A percentile compares a stretch with the other conserved stretches of the same genome.
phyloP scores from a whole-genome alignment of 2,888 invertebrate species.

The Rhopalosiphum nymphaeae region DNA sequence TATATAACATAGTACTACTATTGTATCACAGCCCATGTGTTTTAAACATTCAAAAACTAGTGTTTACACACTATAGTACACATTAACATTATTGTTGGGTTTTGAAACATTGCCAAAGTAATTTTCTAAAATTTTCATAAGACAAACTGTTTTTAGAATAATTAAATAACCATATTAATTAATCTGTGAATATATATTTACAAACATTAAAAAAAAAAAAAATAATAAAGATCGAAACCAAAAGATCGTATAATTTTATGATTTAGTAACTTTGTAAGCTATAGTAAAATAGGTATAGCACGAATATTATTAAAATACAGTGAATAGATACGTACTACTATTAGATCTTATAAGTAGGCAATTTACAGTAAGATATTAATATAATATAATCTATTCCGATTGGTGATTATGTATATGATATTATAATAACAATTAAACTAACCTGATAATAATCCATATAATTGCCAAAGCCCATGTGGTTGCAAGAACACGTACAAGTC shows the following conservation, averaged over 20 bases:
- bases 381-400: neutral
- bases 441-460: slow-evolving; percentile 90
- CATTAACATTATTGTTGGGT: neutral
- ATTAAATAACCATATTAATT: slow-evolving; percentile 1
- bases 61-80: neutral
- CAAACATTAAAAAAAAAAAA: neutral
- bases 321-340: neutral
- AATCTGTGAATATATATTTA: neutral
- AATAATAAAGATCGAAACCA: neutral
- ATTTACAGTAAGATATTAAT: neutral
- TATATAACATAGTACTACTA: neutral
- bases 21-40: neutral
- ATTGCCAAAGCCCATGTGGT: slow-evolving; percentile 94
- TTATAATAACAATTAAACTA: slow-evolving; percentile 68
- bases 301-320: neutral
- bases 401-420: neutral
- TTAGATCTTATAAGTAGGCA: neutral
- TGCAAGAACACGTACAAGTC: slow-evolving; percentile 90
- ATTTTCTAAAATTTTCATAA: slow-evolving; percentile 1
- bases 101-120: slow-evolving; percentile 13
- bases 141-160: neutral
- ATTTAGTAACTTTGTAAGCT: neutral
- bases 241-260: neutral
- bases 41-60: slow-evolving; percentile 19
- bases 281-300: neutral